A percentile compares a stretch with the other conserved stretches of the same genome.
Conservation (phyloP, 2,113 vertebrate genomes). For the Eurypyga helias region DNA sequence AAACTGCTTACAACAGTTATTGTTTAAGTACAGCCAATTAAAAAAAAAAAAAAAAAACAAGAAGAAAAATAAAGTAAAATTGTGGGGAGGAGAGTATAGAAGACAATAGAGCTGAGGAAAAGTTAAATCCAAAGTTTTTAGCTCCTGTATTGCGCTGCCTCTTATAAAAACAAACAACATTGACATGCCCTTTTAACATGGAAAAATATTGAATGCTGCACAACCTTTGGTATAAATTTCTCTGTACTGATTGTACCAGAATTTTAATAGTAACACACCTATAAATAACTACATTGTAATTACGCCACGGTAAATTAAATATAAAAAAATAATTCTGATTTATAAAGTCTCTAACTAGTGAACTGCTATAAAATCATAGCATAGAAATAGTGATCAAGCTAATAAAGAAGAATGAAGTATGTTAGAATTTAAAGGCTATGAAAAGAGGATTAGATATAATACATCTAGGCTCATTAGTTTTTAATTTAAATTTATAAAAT, state of each 20-base stretch:
- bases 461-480: background rate
- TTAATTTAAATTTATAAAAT: background rate
- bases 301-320: background rate
- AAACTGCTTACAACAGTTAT: background rate
- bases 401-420: background rate
- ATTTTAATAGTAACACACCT: background rate
- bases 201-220: background rate
- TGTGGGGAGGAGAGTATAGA: background rate
- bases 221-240: background rate
- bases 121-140: background rate
- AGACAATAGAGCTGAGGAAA: background rate
- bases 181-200: background rate
- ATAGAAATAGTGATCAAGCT: background rate
- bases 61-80: background rate
- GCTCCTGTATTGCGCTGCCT: background rate
- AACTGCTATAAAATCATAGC: background rate
- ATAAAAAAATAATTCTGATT: background rate
- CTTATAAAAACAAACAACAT: background rate
- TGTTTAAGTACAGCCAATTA: background rate
- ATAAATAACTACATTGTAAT: background rate
- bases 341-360: background rate
- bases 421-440: background rate
- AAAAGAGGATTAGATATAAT: background rate
- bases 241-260: background rate
- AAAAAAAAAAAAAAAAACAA: background rate